Base-by-base conservation (phyloP, 2,888 invertebrate genomes). In the Rhamnusium bicolor region DNA sequence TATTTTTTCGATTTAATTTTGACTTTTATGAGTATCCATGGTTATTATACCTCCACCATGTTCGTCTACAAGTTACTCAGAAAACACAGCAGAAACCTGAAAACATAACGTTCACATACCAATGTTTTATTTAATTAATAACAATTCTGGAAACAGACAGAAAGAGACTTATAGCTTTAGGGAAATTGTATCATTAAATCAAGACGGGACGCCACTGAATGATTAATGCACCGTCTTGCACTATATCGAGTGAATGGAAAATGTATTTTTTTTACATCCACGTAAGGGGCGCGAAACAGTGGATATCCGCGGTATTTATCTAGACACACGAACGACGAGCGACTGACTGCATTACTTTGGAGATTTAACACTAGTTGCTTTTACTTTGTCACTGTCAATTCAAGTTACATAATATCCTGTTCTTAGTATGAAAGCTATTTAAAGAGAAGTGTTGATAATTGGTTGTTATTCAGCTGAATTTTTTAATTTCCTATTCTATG, bases 241-340 rank as follows among this genome's bases (percentile, higher is more conserved):
- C 54, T 54, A 18, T 51, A 51, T 51, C 51, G 51, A 18, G 8
- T 51, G 51, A 51, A 51, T 18, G 18, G 10, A 51, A 8, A 51
- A 51, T 7, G 18, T 8, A 7, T 0, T 51, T 51, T 51, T 46
- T 51, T 51, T 2, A 16, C 4, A 51, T 18, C 51, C 51, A 51
- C 51, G 51, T 51, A 51, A 51, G 53, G 58, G 67, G 67, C 19
- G 32, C 19, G 2, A n/a, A 67, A 12, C 5, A 2, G 46, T 56
- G 47, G 46, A 67, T 58, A 58, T 67, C 54, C 54, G 67, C 16
- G 46, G 58, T 16, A 67, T 67, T 67, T 16, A 56, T 56, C 21
- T 24, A 19, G 51, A 19, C 19, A 18, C 24, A 67, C 54, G 67
- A 14, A 67, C 58, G 46, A 67, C 40, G 67, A 21, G 21, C 58